Conservation (phyloP, 1,140 invertebrate species). For the Ceratina calcarata region DNA sequence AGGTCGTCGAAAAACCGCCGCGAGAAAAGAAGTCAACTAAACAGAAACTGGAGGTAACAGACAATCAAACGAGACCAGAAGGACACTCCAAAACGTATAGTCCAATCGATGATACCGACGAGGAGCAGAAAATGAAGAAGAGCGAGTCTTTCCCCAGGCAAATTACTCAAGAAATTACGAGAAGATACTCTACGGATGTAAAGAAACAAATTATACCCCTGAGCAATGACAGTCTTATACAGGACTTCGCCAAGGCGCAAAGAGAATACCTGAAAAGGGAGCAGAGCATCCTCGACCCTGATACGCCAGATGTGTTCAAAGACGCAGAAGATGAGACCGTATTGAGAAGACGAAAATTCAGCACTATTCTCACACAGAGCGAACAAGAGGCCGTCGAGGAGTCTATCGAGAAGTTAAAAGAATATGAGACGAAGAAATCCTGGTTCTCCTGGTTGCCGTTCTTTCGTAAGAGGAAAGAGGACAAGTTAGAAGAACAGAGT, state of each 20-base stretch:
- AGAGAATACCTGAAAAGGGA: slow-evolving; percentile 69
- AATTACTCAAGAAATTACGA: neutral
- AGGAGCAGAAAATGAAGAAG: slow-evolving; percentile 51
- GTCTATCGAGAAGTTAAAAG: slow-evolving; percentile 6
- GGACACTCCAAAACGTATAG: neutral
- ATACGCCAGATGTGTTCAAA: slow-evolving; percentile 59
- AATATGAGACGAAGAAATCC: slow-evolving; percentile 37
- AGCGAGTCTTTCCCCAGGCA: slow-evolving; percentile 51
- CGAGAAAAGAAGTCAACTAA: slow-evolving; percentile 53
- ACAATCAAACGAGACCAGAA: slow-evolving; percentile 5
- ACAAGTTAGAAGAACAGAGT: slow-evolving; percentile 19
- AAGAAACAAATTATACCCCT: slow-evolving; percentile 78
- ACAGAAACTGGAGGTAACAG: slow-evolving; percentile 25
- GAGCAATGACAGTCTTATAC: slow-evolving; percentile 71
- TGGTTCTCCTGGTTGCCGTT: slow-evolving; percentile 74
- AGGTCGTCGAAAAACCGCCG: slow-evolving; percentile 3
- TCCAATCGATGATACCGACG: slow-evolving; percentile 39
- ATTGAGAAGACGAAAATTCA: slow-evolving; percentile 61
- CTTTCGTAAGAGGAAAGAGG: slow-evolving; percentile 61
- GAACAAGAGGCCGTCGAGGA: slow-evolving; percentile 51
- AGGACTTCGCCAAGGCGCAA: slow-evolving; percentile 74
- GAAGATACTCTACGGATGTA: slow-evolving; percentile 43
- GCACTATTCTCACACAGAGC: slow-evolving; percentile 33
- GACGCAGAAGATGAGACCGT: slow-evolving; percentile 54
- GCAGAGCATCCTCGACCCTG: slow-evolving; percentile 65